Evolutionary conservation across 2,888 invertebrate species (phyloP).

Genomic region (Eledona agricola): DNA sequence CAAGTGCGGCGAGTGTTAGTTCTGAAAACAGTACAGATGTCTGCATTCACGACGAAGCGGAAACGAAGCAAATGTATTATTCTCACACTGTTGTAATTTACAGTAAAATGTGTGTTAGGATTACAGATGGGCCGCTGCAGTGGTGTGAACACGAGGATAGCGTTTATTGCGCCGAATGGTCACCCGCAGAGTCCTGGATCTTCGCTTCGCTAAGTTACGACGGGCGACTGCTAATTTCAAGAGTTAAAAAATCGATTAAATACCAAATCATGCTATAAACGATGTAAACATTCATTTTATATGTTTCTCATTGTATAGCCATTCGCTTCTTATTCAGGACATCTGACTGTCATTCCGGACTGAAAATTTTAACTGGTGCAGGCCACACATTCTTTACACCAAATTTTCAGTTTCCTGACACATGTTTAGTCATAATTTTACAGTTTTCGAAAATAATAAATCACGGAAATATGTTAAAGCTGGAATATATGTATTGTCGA

Average conservation of each 20-base stretch:
- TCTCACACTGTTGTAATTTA: conserved; percentile 6
- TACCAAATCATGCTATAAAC: conserved; percentile 89
- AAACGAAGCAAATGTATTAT: conserved; percentile 66
- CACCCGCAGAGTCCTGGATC: conserved; percentile 96
- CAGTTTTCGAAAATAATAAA: too few species aligned
- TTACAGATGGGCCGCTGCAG: conserved; percentile 88
- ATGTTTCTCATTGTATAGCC: too few species aligned
- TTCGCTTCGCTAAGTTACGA: conserved; percentile 99
- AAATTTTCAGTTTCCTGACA: too few species aligned
- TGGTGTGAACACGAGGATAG: conserved; percentile 98
- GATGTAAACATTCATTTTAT: too few species aligned
- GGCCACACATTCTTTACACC: too few species aligned
- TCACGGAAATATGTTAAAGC: too few species aligned
- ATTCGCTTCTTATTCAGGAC: too few species aligned
- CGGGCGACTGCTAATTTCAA: conserved; percentile 90
- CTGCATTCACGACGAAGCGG: conserved; percentile 62
- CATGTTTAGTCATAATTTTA: too few species aligned
- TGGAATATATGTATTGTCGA: too few species aligned
- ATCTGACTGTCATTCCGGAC: too few species aligned
- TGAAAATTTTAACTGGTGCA: too few species aligned
- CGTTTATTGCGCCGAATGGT: conserved; percentile 98
- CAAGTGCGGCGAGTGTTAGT: conserved; percentile 87
- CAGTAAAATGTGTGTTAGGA: conserved; percentile 58
- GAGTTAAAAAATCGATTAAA: conserved; percentile 93
- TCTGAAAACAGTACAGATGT: conserved; percentile 75